Evolutionary conservation across 2,797 vertebrate species (phyloP), one percentile per base, ranked within the genome.

Genomic region (Peromyscus aztecus): DNA sequence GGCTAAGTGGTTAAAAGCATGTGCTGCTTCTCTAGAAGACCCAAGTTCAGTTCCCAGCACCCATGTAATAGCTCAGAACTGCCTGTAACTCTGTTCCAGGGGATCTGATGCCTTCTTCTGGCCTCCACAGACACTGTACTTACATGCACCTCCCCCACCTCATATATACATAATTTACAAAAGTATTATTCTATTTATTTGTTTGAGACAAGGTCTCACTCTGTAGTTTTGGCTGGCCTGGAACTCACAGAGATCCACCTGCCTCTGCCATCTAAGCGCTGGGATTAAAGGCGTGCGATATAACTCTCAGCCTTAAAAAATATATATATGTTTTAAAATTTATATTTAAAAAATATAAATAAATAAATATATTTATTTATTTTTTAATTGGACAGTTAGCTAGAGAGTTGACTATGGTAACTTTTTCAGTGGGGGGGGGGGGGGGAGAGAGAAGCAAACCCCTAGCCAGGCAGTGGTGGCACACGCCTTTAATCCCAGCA

Each of bases 351-450:
- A 43, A 43, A 43, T 43, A 43, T 43, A 43, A 43, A 43, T 43
- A 43, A 43, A 43, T 43, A 83, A 37, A 59, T 40, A 82, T 6
- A 57, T 3, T 14, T 81, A 23, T 81, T 8, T 52, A 43, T 49
- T 49, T 78, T 82, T 59, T 29, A 78, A 90, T 81, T 91, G 55
- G 37, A 93, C 69, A 94, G 34, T 40, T 31, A 96, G 65, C 21
- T 29, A 93, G 40, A 86, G 37, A 97, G 84, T 10, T 93, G 49
- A 31, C 40, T 19, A 63, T 2, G 4, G 37, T 90, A 84, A 86
- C 34, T 52, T 94, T 93, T 57, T 92, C 80, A 95, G 89, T 91
- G 90, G 43, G 43, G 4, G 43, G 43, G 43, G 43, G 4, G 43
- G 43, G 43, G 43, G 43, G 40, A 2, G 2, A 43, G 43, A 43